Evolutionary conservation across 2,113 vertebrate species (phyloP).

Genomic region (Dasyurus viverrinus): DNA sequence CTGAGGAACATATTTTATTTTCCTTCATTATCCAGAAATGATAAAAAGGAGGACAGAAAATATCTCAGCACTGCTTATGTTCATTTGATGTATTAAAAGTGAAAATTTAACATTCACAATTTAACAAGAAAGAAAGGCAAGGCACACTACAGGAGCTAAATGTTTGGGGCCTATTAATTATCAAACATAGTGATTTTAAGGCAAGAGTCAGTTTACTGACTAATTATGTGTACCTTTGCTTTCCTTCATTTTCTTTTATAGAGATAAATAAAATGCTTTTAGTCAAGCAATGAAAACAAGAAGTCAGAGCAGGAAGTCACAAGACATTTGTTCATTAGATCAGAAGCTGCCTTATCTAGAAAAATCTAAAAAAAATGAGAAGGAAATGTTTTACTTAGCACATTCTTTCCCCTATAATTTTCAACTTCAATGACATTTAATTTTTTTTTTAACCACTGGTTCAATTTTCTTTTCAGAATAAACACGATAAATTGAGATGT

Average conservation of each 20-base stretch:
- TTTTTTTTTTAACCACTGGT: slow-evolving; percentile 23
- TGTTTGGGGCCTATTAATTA: not conserved
- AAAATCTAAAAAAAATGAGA: slow-evolving; percentile 8
- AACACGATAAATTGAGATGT: not conserved
- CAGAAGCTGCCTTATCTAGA: slow-evolving; percentile 1
- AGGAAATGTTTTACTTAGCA: not conserved
- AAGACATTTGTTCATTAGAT: not conserved
- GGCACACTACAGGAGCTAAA: not conserved
- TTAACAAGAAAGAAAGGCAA: slow-evolving; percentile 17
- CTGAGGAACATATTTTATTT: not conserved
- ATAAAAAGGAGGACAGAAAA: not conserved
- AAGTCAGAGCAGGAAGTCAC: not conserved
- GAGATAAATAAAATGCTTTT: slow-evolving; percentile 11
- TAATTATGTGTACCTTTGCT: slow-evolving; percentile 1
- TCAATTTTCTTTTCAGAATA: not conserved
- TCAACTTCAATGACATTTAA: slow-evolving; percentile 3
- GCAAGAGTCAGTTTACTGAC: slow-evolving; percentile 6
- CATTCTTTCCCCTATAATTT: slow-evolving; percentile 9
- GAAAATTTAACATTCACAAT: slow-evolving; percentile 11
- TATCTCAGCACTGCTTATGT: not conserved
- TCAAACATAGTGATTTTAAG: slow-evolving; percentile 38
- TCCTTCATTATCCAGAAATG: not conserved
- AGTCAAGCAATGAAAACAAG: slow-evolving; percentile 14
- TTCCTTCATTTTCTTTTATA: not conserved
- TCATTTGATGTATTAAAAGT: not conserved